Base-by-base conservation (phyloP, 1,140 invertebrate genomes). In the Lepidurus apus region DNA sequence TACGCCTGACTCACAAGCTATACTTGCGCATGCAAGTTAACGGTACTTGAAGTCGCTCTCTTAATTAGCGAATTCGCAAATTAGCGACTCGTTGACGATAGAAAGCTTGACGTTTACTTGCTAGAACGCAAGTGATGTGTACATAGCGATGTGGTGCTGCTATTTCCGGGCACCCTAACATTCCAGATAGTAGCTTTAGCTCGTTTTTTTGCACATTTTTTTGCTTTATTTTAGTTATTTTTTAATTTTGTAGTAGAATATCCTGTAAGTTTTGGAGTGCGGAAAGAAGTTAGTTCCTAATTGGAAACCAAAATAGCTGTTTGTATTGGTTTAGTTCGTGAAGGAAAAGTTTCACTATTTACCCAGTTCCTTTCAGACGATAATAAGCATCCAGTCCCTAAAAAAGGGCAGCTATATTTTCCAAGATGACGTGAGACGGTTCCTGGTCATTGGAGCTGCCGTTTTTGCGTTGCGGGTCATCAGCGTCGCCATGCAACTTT, bases 361-460 rank as follows among this genome's bases (percentile, higher is more conserved):
- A 65, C 21, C 53, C 53, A 13, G 6, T 13, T 65, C 53, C 53
- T 21, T 21, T 17, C 21, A n/a, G 17, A n/a, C 53, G 17, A 9
- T n/a, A 65, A 47, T 17, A 47, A 17, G 45, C 34, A 34, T 34
- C 34, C 34, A 34, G 45, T 17, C 45, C 45, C 2, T 10, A 47
- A 47, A 47, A 47, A 47, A 9, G 53, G n/a, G 17, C 21, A 13
- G 53, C 53, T 65, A 65, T 65, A 65, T 65, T 65, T 65, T 21
- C 17, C 17, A 65, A 65, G 53, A 65, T 65, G 53, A 65, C 53
- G 53, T 65, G 53, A 65, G 53, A 65, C 53, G 53, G 53, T 65
- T 65, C 53, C 53, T 21, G 53, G 53, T 65, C 53, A 21, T 65
- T 65, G 53, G 53, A 65, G 53, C 53, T 65, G 53, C 21, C 53